phyloP scores from a whole-genome alignment of 2,888 invertebrate genomes.

The Netelia fuscicornis region DNA sequence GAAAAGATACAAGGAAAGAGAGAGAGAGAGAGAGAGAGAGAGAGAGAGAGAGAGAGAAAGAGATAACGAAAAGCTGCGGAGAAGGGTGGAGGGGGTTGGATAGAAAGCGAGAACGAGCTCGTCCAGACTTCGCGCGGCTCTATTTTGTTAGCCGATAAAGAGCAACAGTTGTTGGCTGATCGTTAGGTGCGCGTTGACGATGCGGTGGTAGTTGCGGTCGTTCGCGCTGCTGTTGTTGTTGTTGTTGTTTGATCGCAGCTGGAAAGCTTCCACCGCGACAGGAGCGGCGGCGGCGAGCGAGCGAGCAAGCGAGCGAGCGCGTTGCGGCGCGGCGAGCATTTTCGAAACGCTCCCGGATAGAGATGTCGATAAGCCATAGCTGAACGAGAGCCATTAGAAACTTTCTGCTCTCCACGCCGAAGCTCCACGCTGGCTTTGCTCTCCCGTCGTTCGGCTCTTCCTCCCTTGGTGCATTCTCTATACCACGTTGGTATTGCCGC shows the following conservation, averaged over 20 bases:
- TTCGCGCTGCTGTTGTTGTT: conserved; percentile 40
- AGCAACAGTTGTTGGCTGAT: conserved; percentile 73
- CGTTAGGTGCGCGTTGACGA: conserved; percentile 63
- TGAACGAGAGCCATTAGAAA: conserved; percentile 69
- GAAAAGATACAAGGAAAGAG: background rate
- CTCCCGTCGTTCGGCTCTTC: conserved; percentile 7
- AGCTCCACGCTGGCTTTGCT: conserved; percentile 27
- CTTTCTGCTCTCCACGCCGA: conserved; percentile 61
- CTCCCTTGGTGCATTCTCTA: background rate
- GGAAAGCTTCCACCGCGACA: conserved; percentile 23
- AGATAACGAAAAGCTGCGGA: background rate
- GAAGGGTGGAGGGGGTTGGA: background rate
- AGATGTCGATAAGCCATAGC: conserved; percentile 68
- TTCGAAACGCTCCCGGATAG: conserved; percentile 55
- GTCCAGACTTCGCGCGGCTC: conserved; percentile 49
- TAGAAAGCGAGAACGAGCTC: conserved; percentile 47
- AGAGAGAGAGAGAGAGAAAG: conserved; percentile 3
- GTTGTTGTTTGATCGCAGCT: conserved; percentile 58
- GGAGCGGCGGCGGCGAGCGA: background rate
- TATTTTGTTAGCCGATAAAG: conserved; percentile 71
- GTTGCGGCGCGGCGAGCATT: background rate
- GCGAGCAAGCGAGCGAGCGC: background rate
- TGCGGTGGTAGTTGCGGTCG: conserved; percentile 62
- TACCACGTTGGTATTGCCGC: conserved; percentile 22
- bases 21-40: conserved; percentile 37